Evolutionary conservation across 1,140 invertebrate genomes (phyloP).

Genomic region (Rhizoglyphus robini): DNA sequence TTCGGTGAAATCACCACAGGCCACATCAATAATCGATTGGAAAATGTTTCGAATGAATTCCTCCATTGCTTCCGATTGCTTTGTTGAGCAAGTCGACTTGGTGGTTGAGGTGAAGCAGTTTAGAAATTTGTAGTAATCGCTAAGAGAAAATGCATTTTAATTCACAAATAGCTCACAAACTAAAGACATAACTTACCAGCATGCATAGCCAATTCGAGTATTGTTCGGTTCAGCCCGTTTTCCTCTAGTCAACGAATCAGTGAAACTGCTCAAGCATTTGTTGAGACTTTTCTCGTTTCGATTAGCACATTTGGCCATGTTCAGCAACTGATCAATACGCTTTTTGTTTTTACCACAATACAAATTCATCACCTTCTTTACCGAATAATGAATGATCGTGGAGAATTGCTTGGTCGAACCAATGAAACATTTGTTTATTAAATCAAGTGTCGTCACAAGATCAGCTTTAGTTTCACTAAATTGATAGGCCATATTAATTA

Average conservation of each 20-base stretch:
- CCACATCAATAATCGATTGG: slow-evolving; percentile 3
- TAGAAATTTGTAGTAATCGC: neutral
- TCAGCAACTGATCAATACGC: neutral
- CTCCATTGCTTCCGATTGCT: neutral
- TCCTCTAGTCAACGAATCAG: neutral
- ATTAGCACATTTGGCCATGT: neutral
- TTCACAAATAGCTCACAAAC: too few species aligned
- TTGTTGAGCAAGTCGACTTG: neutral
- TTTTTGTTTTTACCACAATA: slow-evolving; percentile 4
- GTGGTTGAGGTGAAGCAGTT: neutral
- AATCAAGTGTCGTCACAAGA: neutral
- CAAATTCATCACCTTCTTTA: neutral
- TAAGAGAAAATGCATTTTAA: too few species aligned
- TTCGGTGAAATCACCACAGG: neutral
- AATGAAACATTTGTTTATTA: neutral
- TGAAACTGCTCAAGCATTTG: neutral
- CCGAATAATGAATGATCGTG: neutral
- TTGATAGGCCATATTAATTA: neutral
- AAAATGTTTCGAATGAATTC: slow-evolving; percentile 4
- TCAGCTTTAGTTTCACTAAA: neutral
- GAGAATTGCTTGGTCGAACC: neutral
- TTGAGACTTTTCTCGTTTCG: neutral
- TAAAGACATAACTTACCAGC: slow-evolving; percentile 5
- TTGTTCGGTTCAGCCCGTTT: neutral
- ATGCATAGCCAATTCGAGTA: slow-evolving; percentile 1